A percentile compares a stretch with the other conserved stretches of the same genome.
phyloP scores from a whole-genome alignment of 2,888 invertebrate species.

The Lampropteryx suffumata region DNA sequence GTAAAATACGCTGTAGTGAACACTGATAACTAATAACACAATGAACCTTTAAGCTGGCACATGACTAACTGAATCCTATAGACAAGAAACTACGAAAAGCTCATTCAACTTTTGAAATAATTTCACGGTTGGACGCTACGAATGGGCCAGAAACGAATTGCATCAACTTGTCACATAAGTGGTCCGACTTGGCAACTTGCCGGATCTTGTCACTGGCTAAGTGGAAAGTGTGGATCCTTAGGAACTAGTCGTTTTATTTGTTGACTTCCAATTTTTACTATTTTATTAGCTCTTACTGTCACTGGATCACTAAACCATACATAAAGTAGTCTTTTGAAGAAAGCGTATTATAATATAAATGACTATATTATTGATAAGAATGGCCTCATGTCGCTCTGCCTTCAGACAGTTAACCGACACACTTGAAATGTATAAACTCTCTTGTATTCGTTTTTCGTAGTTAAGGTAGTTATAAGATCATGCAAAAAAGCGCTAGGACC shows the following conservation, averaged over 20 bases:
- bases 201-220: slow-evolving; percentile 40
- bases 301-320: too few species aligned
- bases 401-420: too few species aligned
- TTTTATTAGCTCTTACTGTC: not conserved
- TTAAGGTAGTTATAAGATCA: too few species aligned
- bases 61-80: not conserved
- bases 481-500: too few species aligned
- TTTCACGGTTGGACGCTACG: slow-evolving; percentile 45
- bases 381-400: too few species aligned
- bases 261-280: slow-evolving; percentile 11
- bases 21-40: not conserved
- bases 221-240: slow-evolving; percentile 31
- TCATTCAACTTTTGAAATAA: slow-evolving; percentile 39
- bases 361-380: too few species aligned
- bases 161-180: slow-evolving; percentile 55
- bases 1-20: not conserved
- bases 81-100: slow-evolving; percentile 12
- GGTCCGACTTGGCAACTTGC: slow-evolving; percentile 58
- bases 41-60: slow-evolving; percentile 14
- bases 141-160: slow-evolving; percentile 43
- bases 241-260: slow-evolving; percentile 22
- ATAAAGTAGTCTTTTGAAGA: too few species aligned
- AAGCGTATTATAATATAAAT: too few species aligned
- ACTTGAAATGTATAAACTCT: too few species aligned
- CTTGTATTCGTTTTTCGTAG: too few species aligned